These are phyloP conservation scores for Umimayanthus chanpuru DNA, from an alignment of 92 coral and sea anemone genomes.

Conservation along the genomic window DNA sequence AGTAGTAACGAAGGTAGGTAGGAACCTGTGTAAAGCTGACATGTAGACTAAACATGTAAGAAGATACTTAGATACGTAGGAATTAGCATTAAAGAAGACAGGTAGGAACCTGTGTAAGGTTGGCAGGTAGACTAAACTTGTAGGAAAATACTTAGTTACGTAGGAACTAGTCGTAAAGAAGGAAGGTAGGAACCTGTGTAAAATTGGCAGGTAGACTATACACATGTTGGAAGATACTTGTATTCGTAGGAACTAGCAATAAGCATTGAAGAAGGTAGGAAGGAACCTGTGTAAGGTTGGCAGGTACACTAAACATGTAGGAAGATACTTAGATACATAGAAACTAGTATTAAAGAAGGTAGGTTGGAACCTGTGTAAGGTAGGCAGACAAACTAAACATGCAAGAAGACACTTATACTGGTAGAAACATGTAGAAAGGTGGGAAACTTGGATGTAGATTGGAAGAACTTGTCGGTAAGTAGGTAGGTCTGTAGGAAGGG, in stretches of 20 bases:
- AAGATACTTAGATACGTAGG: background rate
- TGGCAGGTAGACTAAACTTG: no score
- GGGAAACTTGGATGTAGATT: background rate
- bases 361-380: background rate
- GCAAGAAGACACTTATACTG: background rate
- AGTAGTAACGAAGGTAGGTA: background rate
- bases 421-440: background rate
- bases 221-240: background rate
- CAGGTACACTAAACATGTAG: background rate
- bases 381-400: no score
- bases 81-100: no score
- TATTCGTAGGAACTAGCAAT: background rate
- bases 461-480: background rate
- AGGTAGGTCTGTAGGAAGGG: background rate
- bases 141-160: no score
- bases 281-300: background rate
- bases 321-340: no score
- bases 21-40: background rate
- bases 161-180: no score
- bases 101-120: background rate
- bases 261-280: background rate
- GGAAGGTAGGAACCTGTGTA: background rate
- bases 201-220: no score
- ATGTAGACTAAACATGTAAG: background rate
- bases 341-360: no score